Evolutionary conservation across 2,888 invertebrate genomes (phyloP).

Genomic region (Acleris emargana): DNA sequence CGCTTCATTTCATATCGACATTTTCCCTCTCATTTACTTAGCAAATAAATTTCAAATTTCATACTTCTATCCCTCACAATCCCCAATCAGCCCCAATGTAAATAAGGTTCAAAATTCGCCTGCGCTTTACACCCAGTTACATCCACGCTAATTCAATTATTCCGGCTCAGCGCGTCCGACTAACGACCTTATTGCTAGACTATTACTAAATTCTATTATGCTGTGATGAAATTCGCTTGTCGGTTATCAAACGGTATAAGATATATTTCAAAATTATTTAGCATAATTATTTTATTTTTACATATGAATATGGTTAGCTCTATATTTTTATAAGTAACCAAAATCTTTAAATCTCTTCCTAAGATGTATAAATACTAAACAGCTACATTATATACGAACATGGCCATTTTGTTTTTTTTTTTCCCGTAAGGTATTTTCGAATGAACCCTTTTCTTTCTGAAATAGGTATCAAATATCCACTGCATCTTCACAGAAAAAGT

Average conservation of each 20-base stretch:
- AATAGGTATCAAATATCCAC: too few relatives aligned
- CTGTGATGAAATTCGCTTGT: slow-evolving; percentile 31
- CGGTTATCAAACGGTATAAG: not conserved
- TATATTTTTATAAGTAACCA: too few relatives aligned
- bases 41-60: slow-evolving; percentile 1
- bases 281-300: not conserved
- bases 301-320: too few relatives aligned
- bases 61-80: slow-evolving; percentile 12
- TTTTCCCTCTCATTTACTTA: not conserved
- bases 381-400: too few relatives aligned
- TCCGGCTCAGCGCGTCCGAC: slow-evolving; percentile 69
- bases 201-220: slow-evolving; percentile 36
- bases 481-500: too few relatives aligned
- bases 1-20: not conserved
- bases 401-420: too few relatives aligned
- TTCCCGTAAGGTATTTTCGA: too few relatives aligned
- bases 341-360: too few relatives aligned
- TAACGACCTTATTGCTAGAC: slow-evolving; percentile 67
- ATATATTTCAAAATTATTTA: not conserved
- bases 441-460: too few relatives aligned
- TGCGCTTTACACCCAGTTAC: slow-evolving; percentile 46
- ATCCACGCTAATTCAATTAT: slow-evolving; percentile 73
- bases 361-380: too few relatives aligned
- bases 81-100: slow-evolving; percentile 16
- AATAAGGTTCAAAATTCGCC: slow-evolving; percentile 46